These are phyloP conservation scores for Lissocephala sabroskyi DNA, from an alignment of 2,888 invertebrate genomes.

Conservation along the genomic window DNA sequence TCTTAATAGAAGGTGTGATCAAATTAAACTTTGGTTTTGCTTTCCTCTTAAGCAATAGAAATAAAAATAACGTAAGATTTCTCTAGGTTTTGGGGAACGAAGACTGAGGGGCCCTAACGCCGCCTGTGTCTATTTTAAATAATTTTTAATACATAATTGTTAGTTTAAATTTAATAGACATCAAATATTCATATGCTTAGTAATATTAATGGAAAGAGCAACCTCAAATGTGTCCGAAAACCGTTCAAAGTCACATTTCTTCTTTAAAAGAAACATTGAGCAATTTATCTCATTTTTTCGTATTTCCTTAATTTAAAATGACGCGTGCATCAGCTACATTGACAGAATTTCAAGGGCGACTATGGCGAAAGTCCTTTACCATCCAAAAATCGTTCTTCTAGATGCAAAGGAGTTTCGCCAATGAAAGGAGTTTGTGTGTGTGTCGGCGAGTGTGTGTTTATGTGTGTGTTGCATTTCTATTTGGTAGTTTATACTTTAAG, in stretches of 20 bases:
- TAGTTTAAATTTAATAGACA: constrained; percentile 35
- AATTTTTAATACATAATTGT: constrained; percentile 18
- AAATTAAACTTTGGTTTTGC: constrained; percentile 54
- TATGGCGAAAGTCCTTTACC: too few relatives aligned
- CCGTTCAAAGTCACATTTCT: too few relatives aligned
- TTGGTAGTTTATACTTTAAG: constrained; percentile 44
- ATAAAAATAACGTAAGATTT: constrained; percentile 21
- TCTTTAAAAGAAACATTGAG: too few relatives aligned
- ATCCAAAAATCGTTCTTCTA: constrained; percentile 9
- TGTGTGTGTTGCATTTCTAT: constrained; percentile 49
- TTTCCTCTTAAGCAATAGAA: too few relatives aligned
- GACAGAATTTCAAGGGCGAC: too few relatives aligned
- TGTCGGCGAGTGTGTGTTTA: neutral
- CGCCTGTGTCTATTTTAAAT: constrained; percentile 26
- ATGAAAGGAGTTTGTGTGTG: constrained; percentile 11
- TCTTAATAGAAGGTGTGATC: constrained; percentile 26
- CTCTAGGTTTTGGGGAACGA: too few relatives aligned
- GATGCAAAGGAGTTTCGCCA: neutral
- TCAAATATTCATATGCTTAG: constrained; percentile 43
- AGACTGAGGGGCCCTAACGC: constrained; percentile 48
- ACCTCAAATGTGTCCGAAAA: too few relatives aligned
- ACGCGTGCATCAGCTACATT: too few relatives aligned
- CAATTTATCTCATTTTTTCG: too few relatives aligned
- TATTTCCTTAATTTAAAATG: too few relatives aligned
- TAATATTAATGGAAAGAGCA: neutral